phyloP scores from a whole-genome alignment of 2,888 invertebrate genomes.

The Pandemis cinnamomeana region DNA sequence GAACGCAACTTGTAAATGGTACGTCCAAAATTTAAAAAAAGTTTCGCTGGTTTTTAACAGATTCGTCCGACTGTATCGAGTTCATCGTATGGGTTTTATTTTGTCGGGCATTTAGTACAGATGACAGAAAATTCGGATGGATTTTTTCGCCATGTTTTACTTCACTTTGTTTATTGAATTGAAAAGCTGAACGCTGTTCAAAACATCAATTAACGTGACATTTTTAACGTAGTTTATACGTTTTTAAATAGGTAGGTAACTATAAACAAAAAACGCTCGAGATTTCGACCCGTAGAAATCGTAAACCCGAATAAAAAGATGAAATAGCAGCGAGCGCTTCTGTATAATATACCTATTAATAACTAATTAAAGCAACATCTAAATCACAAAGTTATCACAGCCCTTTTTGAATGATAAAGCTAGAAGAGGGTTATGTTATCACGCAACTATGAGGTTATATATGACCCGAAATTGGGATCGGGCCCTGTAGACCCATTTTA shows the following conservation, averaged over 20 bases:
- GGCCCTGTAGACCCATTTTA: constrained; percentile 6
- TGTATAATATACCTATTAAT: not conserved
- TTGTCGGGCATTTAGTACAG: constrained; percentile 16
- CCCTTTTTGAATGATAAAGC: constrained; percentile 18
- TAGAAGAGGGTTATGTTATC: constrained; percentile 31
- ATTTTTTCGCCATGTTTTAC: constrained; percentile 11
- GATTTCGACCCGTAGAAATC: too few relatives aligned
- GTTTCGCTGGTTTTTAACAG: constrained; percentile 20
- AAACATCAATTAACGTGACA: not conserved
- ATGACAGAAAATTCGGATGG: constrained; percentile 19
- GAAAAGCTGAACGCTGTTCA: not conserved
- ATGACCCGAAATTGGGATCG: constrained; percentile 2
- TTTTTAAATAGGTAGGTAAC: too few relatives aligned
- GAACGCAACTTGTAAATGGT: constrained; percentile 9
- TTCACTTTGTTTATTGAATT: not conserved
- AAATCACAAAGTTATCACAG: constrained; percentile 13
- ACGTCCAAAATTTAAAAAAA: constrained; percentile 2
- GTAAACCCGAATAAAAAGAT: too few relatives aligned
- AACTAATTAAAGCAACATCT: not conserved
- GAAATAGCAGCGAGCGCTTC: not conserved
- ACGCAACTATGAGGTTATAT: constrained; percentile 11
- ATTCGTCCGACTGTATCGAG: constrained; percentile 27
- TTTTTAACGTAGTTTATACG: too few relatives aligned
- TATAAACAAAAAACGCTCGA: too few relatives aligned
- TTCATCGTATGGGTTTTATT: constrained; percentile 10